Base-by-base conservation (phyloP, 64 coral and sea anemone genomes). In the Stichodactyla helianthus region DNA sequence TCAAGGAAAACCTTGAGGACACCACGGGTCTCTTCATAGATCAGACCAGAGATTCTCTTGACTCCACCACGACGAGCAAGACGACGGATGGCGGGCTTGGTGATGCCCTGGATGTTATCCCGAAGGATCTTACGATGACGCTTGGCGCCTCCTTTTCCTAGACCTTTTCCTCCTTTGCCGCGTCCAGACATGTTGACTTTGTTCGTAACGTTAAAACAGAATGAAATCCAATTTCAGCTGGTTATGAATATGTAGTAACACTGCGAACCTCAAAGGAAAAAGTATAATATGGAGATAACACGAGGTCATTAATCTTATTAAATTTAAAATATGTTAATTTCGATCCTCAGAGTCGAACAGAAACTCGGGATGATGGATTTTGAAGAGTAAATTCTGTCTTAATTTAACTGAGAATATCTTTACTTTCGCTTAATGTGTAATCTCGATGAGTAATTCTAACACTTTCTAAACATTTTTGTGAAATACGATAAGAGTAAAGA, bases 111-210 rank as follows among this genome's bases (percentile, higher is more conserved):
- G 26, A 89, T 89, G 65, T 89, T 89, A 20, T 89, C 88, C 19
- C 88, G 82, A 50, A 89, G 82, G 18, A 89, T 89, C 83, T 89
- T 89, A 50, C 88, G 65, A 55, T 89, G 88, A n/a, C 88, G 64
- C 67, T 89, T 89, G 10, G 88, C 88, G 22, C 88, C 88, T 89
- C 88, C 88, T 84, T 89, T 89, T 18, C 88, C 88, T 55, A 89
- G 74, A 84, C 88, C 88, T 59, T 89, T 89, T 53, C 88, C 88
- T 50, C 88, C 88, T 89, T 89, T 89, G 9, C 88, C 88, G 5
- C 88, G 79, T 50, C 88, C 88, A 51, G 88, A 84, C 88, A 89
- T 89, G 15, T 81, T 81, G 25, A 31, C 8, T 2, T 31, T 0
- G 4, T 74, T 27, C 25, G 27, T 10, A 74, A 31, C 10, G 68